Evolutionary conservation across 2,797 vertebrate genomes (phyloP), one percentile per base, ranked within the genome.

Genomic region (Diplodus puntazzo): DNA sequence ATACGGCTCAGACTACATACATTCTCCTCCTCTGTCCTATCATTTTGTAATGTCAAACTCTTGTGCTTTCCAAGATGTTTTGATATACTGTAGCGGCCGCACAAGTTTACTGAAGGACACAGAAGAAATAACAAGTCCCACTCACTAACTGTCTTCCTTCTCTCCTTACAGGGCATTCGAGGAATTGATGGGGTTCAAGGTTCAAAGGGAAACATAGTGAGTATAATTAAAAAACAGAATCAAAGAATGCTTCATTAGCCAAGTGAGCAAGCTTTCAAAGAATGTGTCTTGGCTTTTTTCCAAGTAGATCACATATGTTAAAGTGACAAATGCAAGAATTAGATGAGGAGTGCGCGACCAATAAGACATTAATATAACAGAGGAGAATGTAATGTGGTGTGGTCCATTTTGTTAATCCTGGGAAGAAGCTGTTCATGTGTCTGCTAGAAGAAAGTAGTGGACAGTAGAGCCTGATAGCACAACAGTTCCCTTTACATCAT

Each of bases 121-220:
- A 45, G 23, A 54, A n/a, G 55, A 39, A 2, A 39, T 10, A 39
- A 11, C 9, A 11, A 11, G 12, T 53, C 27, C 6, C 42, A 23
- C 69, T n/a, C 5, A 48, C 55, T 53, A 61, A 73, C 53, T 8
- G 11, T 49, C 25, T 55, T 58, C 54, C 34, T 39, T 81, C 20
- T 84, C 1, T 78, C 20, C 87, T 73, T 53, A 4, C 91, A 99
- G 98, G 98, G 98, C 43, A 95, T 98, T 72, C 92, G 95, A 14
- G 98, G 98, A 12, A 96, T 97, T 90, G 97, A 99, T 1, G 98
- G 98, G 34, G 96, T 94, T 69, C 95, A 97, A 4, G 98, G 98
- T 69, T 97, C 97, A 2, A 99, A 99, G 85, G 98, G 98, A 76
- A 99, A 96, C 27, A 92, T 97, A 86, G 98, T 99, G 80, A 94